A percentile compares a stretch with the other conserved stretches of the same genome.
These are phyloP conservation scores for Falco berigora DNA, from an alignment of 2,797 vertebrate genomes.

Conservation along the genomic window DNA sequence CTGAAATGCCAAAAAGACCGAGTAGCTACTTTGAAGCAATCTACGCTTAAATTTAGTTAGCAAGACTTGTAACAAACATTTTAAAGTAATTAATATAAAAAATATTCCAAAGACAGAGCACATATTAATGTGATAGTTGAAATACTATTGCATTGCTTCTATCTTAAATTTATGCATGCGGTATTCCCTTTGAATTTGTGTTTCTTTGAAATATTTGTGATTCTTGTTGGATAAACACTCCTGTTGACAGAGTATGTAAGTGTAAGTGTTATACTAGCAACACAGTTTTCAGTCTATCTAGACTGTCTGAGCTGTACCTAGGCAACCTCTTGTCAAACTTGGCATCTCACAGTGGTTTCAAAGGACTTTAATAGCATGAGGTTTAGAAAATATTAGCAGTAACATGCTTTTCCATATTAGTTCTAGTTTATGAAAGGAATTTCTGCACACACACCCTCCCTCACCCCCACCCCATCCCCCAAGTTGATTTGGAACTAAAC, in stretches of 20 bases:
- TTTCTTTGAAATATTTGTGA: neutral
- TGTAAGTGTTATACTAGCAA: neutral
- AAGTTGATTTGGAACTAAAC: neutral
- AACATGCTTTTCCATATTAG: neutral
- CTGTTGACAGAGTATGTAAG: neutral
- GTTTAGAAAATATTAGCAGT: neutral
- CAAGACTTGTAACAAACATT: neutral
- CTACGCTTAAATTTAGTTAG: neutral
- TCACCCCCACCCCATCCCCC: too few relatives aligned
- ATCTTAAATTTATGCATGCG: neutral
- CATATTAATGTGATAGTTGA: neutral
- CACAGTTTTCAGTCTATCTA: neutral
- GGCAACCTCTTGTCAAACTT: neutral
- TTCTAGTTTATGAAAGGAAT: neutral
- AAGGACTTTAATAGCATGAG: neutral
- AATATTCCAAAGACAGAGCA: neutral
- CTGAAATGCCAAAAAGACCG: neutral
- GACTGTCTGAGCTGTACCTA: neutral
- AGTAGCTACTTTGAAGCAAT: neutral
- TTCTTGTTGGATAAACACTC: neutral
- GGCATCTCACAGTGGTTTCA: neutral
- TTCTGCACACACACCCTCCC: neutral
- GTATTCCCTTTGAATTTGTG: neutral
- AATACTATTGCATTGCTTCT: neutral
- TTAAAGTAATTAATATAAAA: neutral